A percentile compares a stretch with the other conserved stretches of the same genome.
phyloP scores from a whole-genome alignment of 2,888 invertebrate genomes.

The Agonopterix alstromeriana region DNA sequence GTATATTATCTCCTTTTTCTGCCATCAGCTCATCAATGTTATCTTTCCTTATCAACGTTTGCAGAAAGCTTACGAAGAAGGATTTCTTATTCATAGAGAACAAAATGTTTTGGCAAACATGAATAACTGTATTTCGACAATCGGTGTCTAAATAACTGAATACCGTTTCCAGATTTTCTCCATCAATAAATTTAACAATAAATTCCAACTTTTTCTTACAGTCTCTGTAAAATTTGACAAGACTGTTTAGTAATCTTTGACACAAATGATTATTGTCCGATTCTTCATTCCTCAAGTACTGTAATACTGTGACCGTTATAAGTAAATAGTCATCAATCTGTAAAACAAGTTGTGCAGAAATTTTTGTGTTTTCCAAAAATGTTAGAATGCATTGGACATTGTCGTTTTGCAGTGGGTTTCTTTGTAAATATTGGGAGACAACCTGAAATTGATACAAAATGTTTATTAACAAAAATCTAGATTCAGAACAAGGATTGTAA shows the following conservation, averaged over 20 bases:
- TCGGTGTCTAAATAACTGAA: conserved; percentile 49
- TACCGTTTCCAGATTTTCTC: conserved; percentile 51
- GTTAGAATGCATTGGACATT: conserved; percentile 37
- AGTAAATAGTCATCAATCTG: conserved; percentile 46
- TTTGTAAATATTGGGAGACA: conserved; percentile 47
- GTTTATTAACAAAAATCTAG: no score
- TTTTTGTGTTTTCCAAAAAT: conserved; percentile 54
- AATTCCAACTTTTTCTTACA: conserved; percentile 62
- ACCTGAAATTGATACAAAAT: conserved; percentile 37
- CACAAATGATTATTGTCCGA: conserved; percentile 16
- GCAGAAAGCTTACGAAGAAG: conserved; percentile 49
- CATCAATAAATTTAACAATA: conserved; percentile 44
- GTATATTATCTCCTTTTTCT: conserved; percentile 64
- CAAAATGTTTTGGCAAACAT: conserved; percentile 44
- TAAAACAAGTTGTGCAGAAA: conserved; percentile 35
- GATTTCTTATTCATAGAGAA: conserved; percentile 55
- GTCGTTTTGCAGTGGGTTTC: conserved; percentile 32
- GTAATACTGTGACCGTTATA: conserved; percentile 41
- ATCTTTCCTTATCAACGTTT: conserved; percentile 54
- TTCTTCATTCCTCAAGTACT: conserved; percentile 32
- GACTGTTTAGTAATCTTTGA: conserved; percentile 37
- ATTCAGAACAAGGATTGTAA: no score
- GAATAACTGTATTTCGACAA: conserved; percentile 30
- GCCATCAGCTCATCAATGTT: conserved; percentile 50
- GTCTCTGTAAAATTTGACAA: conserved; percentile 49